These are phyloP conservation scores for Salticus scenicus DNA, from an alignment of 2,888 invertebrate species.

Conservation along the genomic window DNA sequence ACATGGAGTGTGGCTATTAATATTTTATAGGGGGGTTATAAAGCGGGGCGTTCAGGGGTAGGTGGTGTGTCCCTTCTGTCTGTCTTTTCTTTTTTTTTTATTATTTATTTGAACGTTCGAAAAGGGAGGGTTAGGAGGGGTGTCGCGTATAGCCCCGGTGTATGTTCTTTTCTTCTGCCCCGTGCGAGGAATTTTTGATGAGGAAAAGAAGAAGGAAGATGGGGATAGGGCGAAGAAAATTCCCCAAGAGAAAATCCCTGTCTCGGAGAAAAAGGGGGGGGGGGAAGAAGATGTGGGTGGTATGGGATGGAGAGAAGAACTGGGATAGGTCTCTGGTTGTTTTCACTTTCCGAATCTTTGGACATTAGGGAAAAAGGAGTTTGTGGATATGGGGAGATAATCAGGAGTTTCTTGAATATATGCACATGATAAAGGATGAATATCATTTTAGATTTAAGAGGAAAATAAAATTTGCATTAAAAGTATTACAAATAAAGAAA, in stretches of 20 bases:
- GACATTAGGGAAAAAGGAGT: no score
- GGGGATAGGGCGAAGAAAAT: conserved; percentile 23
- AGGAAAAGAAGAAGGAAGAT: conserved; percentile 28
- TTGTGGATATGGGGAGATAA: no score
- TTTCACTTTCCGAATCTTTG: neutral
- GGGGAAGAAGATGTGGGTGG: neutral
- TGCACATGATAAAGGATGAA: no score
- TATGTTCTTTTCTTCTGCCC: conserved; percentile 40
- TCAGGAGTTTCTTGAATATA: no score
- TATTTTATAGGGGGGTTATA: conserved; percentile 67
- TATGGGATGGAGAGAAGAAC: neutral
- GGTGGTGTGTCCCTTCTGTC: conserved; percentile 19
- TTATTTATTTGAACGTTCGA: neutral
- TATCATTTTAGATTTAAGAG: no score
- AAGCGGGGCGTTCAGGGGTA: conserved; percentile 18
- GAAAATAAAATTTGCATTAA: no score
- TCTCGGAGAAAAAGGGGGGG: neutral
- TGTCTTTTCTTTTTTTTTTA: conserved; percentile 14
- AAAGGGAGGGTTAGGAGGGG: conserved; percentile 26
- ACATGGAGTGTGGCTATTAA: conserved; percentile 68
- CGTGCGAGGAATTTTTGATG: conserved; percentile 64
- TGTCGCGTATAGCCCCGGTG: conserved; percentile 12
- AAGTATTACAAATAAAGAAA: no score
- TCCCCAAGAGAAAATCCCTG: conserved; percentile 35
- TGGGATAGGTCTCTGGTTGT: no score